These are phyloP conservation scores for Euproctis similis DNA, from an alignment of 2,888 invertebrate genomes.

Conservation along the genomic window DNA sequence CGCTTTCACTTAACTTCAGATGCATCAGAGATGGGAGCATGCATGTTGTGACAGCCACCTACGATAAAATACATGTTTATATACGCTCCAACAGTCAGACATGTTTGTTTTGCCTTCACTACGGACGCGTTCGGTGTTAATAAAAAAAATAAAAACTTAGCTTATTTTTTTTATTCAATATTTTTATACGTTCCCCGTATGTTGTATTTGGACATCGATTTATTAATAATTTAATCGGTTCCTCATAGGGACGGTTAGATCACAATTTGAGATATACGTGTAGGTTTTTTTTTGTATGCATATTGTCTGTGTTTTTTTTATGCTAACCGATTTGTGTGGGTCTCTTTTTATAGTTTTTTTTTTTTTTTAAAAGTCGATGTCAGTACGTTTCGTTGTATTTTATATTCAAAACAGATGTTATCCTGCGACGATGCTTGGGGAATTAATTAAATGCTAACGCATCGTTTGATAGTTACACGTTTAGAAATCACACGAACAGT, in stretches of 20 bases:
- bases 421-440: constrained; percentile 54
- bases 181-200: constrained; percentile 54
- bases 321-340: constrained; percentile 55
- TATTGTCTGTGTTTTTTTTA: constrained; percentile 65
- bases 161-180: constrained; percentile 49
- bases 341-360: constrained; percentile 59
- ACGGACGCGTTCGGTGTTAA: constrained; percentile 67
- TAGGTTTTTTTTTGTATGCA: constrained; percentile 51
- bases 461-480: constrained; percentile 60
- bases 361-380: constrained; percentile 51
- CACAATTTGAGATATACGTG: constrained; percentile 67
- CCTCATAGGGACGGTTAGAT: constrained; percentile 65
- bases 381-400: constrained; percentile 52
- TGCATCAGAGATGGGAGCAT: constrained; percentile 60
- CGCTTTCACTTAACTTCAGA: constrained; percentile 62
- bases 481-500: constrained; percentile 55
- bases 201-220: constrained; percentile 72
- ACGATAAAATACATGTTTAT: constrained; percentile 70
- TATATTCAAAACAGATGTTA: constrained; percentile 73
- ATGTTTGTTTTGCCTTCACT: constrained; percentile 75
- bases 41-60: constrained; percentile 75
- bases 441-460: constrained; percentile 71
- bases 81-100: constrained; percentile 68
- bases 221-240: constrained; percentile 73
- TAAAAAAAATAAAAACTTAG: constrained; percentile 56